Evolutionary conservation across 2,113 vertebrate species (phyloP), one percentile per base, ranked within the genome.

Genomic region (Propithecus coquereli): DNA sequence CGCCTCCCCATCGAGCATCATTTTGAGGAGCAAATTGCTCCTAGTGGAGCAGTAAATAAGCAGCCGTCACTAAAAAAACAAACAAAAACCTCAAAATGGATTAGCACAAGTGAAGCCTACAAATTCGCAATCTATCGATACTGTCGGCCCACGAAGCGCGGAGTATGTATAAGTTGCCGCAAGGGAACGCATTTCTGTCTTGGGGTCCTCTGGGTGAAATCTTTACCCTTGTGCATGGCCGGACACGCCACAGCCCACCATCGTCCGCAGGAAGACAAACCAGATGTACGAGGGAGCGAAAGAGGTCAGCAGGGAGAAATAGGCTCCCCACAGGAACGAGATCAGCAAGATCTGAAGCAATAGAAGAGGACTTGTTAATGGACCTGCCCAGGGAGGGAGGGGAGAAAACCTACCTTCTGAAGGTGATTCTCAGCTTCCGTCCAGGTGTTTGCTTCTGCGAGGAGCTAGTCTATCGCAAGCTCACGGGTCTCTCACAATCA

Each of bases 261-360:
- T 98, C 95, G 98, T 98, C 93, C 99, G 97, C 94, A 99, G 98
- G 97, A 99, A 99, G 95, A 99, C 99, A 47, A 99, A 99, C 99
- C 99, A 99, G 91, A 98, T 63, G 25, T 99, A 99, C 0, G 99
- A 98, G 0, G 99, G 99, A 0, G 99, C 98, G 32, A 99, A 99
- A 0, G 99, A 99, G 3, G 99, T 99, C 95, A 99, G 98, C 89
- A 99, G 93, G 32, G 99, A 99, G 98, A 99, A 99, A 97, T 99
- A 99, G 9, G 99, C 97, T 25, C 99, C 99, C 99, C 99, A 99
- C 90, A 99, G 95, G 61, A 99, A 99, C 0, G 99, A 99, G 4
- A 99, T 98, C 23, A 99, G 97, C 96, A 99, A 98, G 88, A 99
- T 99, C 99, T 99, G 97, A 17, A 96, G 87, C 30, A 54, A 96